These are phyloP conservation scores for Hippocampus zosterae DNA, from an alignment of 2,113 vertebrate species.

Conservation along the genomic window DNA sequence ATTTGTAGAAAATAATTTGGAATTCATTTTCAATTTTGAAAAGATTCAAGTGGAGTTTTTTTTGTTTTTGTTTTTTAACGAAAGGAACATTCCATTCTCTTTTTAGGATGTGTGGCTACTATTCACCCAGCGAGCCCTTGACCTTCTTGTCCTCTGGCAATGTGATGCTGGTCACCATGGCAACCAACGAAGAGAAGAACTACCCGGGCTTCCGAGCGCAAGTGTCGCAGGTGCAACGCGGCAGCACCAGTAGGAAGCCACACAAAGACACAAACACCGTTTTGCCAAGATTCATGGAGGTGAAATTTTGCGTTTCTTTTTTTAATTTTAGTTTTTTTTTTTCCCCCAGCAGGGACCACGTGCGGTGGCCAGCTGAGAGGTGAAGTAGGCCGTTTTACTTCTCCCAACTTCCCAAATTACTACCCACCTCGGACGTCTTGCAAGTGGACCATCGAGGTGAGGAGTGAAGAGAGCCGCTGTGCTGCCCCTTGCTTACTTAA, in stretches of 20 bases:
- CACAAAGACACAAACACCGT: not conserved
- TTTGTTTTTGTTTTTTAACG: too few species aligned
- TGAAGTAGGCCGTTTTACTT: slow-evolving; percentile 70
- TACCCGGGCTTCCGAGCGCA: slow-evolving; percentile 83
- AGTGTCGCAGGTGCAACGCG: slow-evolving; percentile 74
- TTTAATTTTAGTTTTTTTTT: not conserved
- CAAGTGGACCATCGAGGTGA: slow-evolving; percentile 84
- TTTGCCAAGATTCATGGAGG: not conserved
- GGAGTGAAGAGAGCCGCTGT: not conserved
- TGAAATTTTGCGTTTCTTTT: not conserved
- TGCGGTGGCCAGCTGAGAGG: slow-evolving; percentile 74
- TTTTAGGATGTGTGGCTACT: slow-evolving; percentile 83
- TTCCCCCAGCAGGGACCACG: slow-evolving; percentile 17
- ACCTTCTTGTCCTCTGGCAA: slow-evolving; percentile 87
- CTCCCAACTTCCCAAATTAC: slow-evolving; percentile 85
- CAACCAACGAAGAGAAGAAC: slow-evolving; percentile 71
- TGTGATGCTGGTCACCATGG: slow-evolving; percentile 83
- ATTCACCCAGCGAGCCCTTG: slow-evolving; percentile 79
- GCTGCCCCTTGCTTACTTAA: too few species aligned
- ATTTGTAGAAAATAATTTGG: too few species aligned
- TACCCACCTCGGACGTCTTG: slow-evolving; percentile 80
- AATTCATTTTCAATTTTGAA: too few species aligned
- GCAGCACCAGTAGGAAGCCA: slow-evolving; percentile 47
- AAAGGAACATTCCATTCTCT: not conserved
- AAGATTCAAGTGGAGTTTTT: not conserved